phyloP scores from a whole-genome alignment of 2,888 invertebrate genomes.

The Auanema sp. region DNA sequence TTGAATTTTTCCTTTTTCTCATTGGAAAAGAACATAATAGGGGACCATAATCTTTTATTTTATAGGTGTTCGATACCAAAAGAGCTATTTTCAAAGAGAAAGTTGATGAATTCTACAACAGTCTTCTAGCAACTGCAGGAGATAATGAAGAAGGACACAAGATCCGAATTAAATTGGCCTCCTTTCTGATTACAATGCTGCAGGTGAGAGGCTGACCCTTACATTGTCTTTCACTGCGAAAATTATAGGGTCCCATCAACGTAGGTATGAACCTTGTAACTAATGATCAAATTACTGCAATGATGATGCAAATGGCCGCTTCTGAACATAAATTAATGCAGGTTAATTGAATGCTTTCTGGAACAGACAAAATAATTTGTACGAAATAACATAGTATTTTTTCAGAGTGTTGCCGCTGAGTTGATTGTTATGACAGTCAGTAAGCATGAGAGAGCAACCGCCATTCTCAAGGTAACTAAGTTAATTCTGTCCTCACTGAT shows the following conservation, averaged over 20 bases:
- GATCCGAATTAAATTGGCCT: slow-evolving; percentile 49
- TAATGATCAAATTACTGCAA: slow-evolving; percentile 83
- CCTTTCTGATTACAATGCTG: slow-evolving; percentile 78
- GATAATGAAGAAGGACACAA: slow-evolving; percentile 39
- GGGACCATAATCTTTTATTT: background rate
- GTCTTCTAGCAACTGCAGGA: slow-evolving; percentile 38
- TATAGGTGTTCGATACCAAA: slow-evolving; percentile 76
- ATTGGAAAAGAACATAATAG: background rate
- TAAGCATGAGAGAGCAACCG: slow-evolving; percentile 92
- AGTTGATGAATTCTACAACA: slow-evolving; percentile 77
- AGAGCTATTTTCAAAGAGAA: slow-evolving; percentile 75
- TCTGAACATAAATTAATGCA: slow-evolving; percentile 84
- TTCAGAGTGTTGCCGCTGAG: slow-evolving; percentile 89
- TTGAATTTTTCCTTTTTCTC: background rate
- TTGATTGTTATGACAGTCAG: slow-evolving; percentile 93
- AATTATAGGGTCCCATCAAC: slow-evolving; percentile 80
- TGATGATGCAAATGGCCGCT: slow-evolving; percentile 94
- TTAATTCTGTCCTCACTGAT: background rate
- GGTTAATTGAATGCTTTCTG: slow-evolving; percentile 54
- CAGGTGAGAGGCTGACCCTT: slow-evolving; percentile 63
- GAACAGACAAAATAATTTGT: too few species aligned
- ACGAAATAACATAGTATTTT: background rate
- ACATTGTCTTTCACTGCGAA: background rate
- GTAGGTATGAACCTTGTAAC: slow-evolving; percentile 77
- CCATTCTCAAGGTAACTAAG: slow-evolving; percentile 65